phyloP scores from a whole-genome alignment of 1,140 invertebrate genomes.

The Drosophila mojavensis region DNA sequence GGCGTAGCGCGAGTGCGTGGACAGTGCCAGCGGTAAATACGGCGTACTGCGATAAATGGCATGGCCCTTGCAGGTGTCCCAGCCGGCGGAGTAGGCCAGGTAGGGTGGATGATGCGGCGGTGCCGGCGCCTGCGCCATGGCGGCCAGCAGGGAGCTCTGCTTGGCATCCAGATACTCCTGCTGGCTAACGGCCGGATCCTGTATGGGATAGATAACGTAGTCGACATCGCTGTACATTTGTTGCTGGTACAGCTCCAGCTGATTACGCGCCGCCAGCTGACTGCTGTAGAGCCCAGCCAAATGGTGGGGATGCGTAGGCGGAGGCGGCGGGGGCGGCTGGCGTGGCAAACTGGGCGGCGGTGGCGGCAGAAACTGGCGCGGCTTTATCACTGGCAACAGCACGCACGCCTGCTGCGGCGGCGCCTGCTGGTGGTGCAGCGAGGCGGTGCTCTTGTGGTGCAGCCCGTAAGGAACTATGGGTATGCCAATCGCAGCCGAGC shows the following conservation, averaged over 20 bases:
- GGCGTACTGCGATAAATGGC: conserved; percentile 92
- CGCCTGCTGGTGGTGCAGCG: conserved; percentile 66
- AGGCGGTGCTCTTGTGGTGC: conserved; percentile 80
- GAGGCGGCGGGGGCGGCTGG: conserved; percentile 85
- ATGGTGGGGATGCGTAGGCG: conserved; percentile 75
- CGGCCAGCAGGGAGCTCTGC: conserved; percentile 88
- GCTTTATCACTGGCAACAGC: conserved; percentile 82
- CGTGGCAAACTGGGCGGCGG: conserved; percentile 85
- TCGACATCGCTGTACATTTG: conserved; percentile 95
- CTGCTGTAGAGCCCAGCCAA: conserved; percentile 87
- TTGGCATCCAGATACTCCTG: conserved; percentile 95
- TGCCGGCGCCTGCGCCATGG: conserved; percentile 86
- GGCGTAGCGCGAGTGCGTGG: conserved; percentile 88
- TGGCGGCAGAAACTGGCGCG: conserved; percentile 84
- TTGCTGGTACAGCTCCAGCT: conserved; percentile 93
- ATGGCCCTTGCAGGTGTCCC: conserved; percentile 87
- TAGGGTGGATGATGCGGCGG: conserved; percentile 86
- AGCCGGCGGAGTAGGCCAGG: conserved; percentile 78
- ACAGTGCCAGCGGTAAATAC: conserved; percentile 88
- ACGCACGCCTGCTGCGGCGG: conserved; percentile 80
- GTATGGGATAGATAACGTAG: conserved; percentile 94
- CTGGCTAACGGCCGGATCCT: conserved; percentile 94
- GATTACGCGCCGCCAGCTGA: conserved; percentile 90
- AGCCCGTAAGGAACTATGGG: conserved; percentile 80
- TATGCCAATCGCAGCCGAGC: conserved; percentile 77